Conservation (phyloP, 2,797 vertebrate species). For the Ambastaia sidthimunki region DNA sequence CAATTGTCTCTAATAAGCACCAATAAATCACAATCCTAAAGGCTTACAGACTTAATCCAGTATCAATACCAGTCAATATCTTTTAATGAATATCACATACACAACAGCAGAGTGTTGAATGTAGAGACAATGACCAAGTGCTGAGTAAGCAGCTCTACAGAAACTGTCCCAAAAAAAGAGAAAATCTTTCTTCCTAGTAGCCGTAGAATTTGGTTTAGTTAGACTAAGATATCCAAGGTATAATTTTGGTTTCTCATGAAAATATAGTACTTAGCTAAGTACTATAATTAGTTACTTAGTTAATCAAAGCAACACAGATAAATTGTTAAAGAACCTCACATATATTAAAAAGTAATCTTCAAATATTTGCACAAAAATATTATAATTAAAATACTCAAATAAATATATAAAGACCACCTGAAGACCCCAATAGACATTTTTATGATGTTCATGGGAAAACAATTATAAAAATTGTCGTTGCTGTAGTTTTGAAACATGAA, state of each 20-base stretch:
- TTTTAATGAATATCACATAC: slow-evolving; percentile 36
- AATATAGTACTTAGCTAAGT: no score
- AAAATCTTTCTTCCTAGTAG: slow-evolving; percentile 2
- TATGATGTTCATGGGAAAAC: no score
- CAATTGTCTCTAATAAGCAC: slow-evolving; percentile 58
- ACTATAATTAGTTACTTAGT: no score
- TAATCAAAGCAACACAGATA: no score
- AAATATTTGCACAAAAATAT: no score
- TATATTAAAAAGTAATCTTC: no score
- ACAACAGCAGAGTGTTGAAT: slow-evolving; percentile 31
- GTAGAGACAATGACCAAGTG: slow-evolving; percentile 20
- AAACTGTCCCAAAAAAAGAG: slow-evolving; percentile 3
- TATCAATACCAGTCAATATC: slow-evolving; percentile 46
- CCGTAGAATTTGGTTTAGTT: neutral
- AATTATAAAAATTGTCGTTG: no score
- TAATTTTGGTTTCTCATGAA: no score
- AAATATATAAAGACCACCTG: neutral
- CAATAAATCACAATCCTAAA: slow-evolving; percentile 48
- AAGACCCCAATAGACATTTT: no score
- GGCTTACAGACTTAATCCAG: slow-evolving; percentile 26
- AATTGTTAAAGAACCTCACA: no score
- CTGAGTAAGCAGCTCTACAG: neutral
- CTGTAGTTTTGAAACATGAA: no score
- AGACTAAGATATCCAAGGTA: no score
- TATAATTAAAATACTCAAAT: neutral